phyloP scores from a whole-genome alignment of 2,113 vertebrate species.

The Oncorhynchus clarkii region DNA sequence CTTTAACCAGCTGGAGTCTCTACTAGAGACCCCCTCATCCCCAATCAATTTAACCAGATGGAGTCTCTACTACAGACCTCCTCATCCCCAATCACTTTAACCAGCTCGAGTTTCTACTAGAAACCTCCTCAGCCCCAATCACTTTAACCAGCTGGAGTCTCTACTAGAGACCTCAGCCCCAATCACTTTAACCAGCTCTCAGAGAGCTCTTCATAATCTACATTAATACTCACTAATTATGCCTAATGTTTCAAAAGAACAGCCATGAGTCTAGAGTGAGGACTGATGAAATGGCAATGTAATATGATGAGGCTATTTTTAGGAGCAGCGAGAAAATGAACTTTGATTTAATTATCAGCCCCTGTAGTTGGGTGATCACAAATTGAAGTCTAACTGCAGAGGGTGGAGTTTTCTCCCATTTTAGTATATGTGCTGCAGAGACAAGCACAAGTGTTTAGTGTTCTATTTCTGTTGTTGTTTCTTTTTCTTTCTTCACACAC shows the following conservation, averaged over 20 bases:
- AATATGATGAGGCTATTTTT: constrained; percentile 62
- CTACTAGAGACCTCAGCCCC: background rate
- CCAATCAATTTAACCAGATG: too few relatives aligned
- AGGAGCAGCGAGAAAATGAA: constrained; percentile 64
- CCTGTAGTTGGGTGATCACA: constrained; percentile 42
- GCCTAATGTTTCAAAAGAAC: constrained; percentile 72
- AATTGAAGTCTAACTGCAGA: constrained; percentile 54
- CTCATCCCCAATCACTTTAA: too few relatives aligned
- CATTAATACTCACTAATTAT: constrained; percentile 72
- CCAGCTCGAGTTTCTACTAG: too few relatives aligned
- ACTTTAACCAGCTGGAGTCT: too few relatives aligned
- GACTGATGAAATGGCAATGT: constrained; percentile 61
- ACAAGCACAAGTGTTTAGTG: too few relatives aligned
- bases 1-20: too few relatives aligned
- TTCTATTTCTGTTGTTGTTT: constrained; percentile 8
- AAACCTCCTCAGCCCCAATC: too few relatives aligned
- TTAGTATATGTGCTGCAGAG: too few relatives aligned
- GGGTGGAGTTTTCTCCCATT: background rate
- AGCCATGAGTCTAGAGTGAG: constrained; percentile 55
- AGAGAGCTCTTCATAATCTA: constrained; percentile 58
- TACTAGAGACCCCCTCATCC: too few relatives aligned
- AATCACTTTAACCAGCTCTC: constrained; percentile 36
- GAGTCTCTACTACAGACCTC: too few relatives aligned
- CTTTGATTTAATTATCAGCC: constrained; percentile 71
- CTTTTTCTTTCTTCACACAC: constrained; percentile 14